Conservation (phyloP, 2,797 vertebrate genomes). For the Brachymystax lenok region DNA sequence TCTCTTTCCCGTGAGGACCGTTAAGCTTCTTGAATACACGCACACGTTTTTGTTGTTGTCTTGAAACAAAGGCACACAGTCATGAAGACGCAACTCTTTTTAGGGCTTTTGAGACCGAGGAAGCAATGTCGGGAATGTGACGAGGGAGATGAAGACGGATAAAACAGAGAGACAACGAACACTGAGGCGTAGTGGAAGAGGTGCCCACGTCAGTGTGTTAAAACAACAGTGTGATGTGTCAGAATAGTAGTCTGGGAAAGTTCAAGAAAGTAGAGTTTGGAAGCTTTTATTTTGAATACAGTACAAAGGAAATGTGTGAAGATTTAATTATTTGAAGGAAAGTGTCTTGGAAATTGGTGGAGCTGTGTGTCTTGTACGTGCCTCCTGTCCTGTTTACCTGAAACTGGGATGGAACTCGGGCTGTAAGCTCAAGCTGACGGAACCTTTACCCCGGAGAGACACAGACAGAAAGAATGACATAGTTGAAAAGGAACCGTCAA, state of each 20-base stretch:
- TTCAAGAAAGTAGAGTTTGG: background rate
- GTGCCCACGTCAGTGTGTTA: too few relatives aligned
- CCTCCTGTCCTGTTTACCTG: slow-evolving; percentile 52
- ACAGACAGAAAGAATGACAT: slow-evolving; percentile 20
- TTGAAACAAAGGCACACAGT: slow-evolving; percentile 44
- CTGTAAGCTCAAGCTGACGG: slow-evolving; percentile 18
- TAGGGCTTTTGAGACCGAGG: slow-evolving; percentile 25
- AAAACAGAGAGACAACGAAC: background rate
- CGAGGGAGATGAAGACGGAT: slow-evolving; percentile 1
- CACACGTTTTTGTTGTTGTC: slow-evolving; percentile 54
- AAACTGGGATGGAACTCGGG: slow-evolving; percentile 14
- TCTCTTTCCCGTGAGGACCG: slow-evolving; percentile 39
- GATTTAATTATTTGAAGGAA: slow-evolving; percentile 1
- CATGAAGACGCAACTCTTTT: slow-evolving; percentile 24
- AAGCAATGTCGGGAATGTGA: slow-evolving; percentile 26
- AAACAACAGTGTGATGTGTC: background rate
- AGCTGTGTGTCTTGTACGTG: slow-evolving; percentile 58
- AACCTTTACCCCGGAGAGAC: slow-evolving; percentile 16
- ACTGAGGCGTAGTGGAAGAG: background rate
- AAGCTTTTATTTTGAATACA: too few relatives aligned
- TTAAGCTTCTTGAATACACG: slow-evolving; percentile 52
- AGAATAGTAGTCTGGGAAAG: background rate
- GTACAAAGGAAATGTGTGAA: slow-evolving; percentile 3
- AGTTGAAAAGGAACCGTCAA: slow-evolving; percentile 17
- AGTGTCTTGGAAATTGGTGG: slow-evolving; percentile 30